Conservation (phyloP, 2,888 invertebrate genomes). For the Drosophila monieri region DNA sequence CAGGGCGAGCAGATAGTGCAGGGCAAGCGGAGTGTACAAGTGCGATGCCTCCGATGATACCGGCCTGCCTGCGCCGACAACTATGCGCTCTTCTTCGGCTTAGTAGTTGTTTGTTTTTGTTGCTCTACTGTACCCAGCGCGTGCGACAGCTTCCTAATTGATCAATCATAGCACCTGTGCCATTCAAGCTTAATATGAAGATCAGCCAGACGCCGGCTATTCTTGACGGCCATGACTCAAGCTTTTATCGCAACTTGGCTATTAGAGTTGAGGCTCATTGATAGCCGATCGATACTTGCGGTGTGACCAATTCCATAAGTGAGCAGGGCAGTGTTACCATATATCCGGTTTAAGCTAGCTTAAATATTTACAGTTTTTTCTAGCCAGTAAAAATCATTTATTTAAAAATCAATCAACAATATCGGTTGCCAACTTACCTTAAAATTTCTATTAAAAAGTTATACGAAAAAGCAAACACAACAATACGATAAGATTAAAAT, state of each 20-base stretch:
- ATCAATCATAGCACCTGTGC: conserved; percentile 22
- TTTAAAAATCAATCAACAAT: background rate
- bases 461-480: background rate
- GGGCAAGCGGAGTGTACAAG: conserved; percentile 20
- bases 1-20: conserved; percentile 18
- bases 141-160: conserved; percentile 17
- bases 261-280: conserved; percentile 6
- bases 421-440: background rate
- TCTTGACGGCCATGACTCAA: conserved; percentile 22
- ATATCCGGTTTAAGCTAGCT: background rate
- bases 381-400: no score
- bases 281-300: background rate
- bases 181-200: conserved; percentile 2
- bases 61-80: background rate
- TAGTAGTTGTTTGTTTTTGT: background rate
- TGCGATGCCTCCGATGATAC: conserved; percentile 1
- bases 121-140: conserved; percentile 1
- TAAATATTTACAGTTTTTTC: no score
- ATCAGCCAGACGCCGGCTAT: conserved; percentile 4
- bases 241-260: conserved; percentile 5
- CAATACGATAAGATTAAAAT: conserved; percentile 1
- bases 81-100: conserved; percentile 1
- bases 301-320: conserved; percentile 3
- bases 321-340: background rate
- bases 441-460: background rate